phyloP scores from a whole-genome alignment of 2,113 vertebrate genomes.

The Ia io region DNA sequence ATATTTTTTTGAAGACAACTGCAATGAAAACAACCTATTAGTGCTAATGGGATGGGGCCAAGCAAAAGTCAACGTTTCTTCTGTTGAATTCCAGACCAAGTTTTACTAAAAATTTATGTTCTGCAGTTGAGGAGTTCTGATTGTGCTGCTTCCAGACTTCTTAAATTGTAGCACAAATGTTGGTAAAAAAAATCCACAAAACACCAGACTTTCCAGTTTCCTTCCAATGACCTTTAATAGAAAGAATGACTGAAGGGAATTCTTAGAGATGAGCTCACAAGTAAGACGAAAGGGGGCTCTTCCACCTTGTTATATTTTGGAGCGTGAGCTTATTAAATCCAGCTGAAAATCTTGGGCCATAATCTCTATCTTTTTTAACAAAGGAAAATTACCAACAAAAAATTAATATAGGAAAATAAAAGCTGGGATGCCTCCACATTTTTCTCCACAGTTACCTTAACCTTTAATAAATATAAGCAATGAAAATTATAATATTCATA shows the following conservation, averaged over 20 bases:
- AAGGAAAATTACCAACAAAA: constrained; percentile 40
- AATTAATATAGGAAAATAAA: constrained; percentile 12
- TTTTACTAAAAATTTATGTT: constrained; percentile 58
- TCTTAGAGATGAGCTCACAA: constrained; percentile 42
- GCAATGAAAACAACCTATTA: constrained; percentile 34
- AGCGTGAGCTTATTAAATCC: constrained; percentile 57
- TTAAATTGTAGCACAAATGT: constrained; percentile 35
- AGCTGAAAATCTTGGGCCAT: constrained; percentile 59
- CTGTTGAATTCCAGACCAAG: constrained; percentile 52
- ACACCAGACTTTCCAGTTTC: constrained; percentile 39
- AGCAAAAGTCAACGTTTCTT: constrained; percentile 45
- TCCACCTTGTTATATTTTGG: constrained; percentile 38
- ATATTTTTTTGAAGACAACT: constrained; percentile 21
- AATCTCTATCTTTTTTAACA: background rate
- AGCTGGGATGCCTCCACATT: background rate
- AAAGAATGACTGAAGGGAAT: constrained; percentile 48
- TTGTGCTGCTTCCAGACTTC: constrained; percentile 19
- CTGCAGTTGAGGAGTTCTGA: constrained; percentile 34
- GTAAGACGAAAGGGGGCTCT: background rate
- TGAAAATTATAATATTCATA: background rate
- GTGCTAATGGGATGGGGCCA: background rate
- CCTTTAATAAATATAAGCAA: background rate
- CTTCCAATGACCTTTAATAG: constrained; percentile 44
- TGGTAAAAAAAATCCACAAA: background rate
- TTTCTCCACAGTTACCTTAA: background rate